Evolutionary conservation across 2,888 invertebrate species (phyloP), one percentile per base, ranked within the genome.

Genomic region (Standfussiana lucernea): DNA sequence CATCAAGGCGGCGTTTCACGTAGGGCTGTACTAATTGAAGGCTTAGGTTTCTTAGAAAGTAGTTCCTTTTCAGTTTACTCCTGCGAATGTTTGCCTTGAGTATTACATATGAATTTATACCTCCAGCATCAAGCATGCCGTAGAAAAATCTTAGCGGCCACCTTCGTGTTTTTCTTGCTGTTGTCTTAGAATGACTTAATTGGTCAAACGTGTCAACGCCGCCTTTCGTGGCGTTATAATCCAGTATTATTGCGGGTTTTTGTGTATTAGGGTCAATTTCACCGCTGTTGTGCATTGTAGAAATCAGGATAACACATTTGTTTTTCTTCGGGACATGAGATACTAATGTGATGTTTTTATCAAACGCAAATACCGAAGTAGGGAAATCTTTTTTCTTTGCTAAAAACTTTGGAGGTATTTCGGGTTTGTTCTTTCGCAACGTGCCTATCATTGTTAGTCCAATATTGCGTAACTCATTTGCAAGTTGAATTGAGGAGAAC

Each of bases 151-250:
- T 59, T 59, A 37, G 37, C 59, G 32, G 59, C 64, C 64, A 64
- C 64, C 24, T 64, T 64, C 37, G 37, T 42, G 40, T 40, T 64
- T 64, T 64, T 64, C 37, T 62, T 62, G 62, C 62, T 62, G 62
- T 62, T 62, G 62, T 62, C 62, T 62, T 62, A 62, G 62, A 62
- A 62, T 62, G 62, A 62, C 62, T 62, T 42, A 65, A 42, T 65
- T 65, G 40, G 65, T 65, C 65, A 42, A 65, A 65, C 40, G 65
- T 65, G 42, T 75, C 75, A 42, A 72, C 72, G 35, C 66, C 76
- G 37, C 76, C 66, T 28, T 76, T 76, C 21, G 76, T 76, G 21
- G 45, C 66, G 61, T 76, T 71, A 42, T 76, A 72, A 50, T 61
- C 40, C 37, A 59, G 56, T 69, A 75, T 75, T 59, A 75, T 71